These are phyloP conservation scores for Phasia obesa DNA, from an alignment of 2,888 invertebrate species.

Conservation along the genomic window DNA sequence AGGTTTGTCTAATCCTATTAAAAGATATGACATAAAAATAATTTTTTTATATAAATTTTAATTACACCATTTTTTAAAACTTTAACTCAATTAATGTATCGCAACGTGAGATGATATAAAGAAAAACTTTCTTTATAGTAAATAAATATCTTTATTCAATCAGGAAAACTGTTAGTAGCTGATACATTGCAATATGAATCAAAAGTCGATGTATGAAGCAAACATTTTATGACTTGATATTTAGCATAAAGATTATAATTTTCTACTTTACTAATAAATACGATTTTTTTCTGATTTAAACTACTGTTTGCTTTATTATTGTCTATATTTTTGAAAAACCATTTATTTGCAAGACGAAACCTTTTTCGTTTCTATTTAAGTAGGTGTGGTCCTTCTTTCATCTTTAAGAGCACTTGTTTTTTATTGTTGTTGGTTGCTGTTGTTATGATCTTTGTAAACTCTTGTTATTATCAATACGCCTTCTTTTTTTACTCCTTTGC, in stretches of 20 bases:
- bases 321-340: conserved; percentile 42
- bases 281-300: conserved; percentile 30
- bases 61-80: too few species aligned
- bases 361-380: conserved; percentile 42
- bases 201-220: conserved; percentile 1
- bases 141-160: not conserved
- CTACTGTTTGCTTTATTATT: conserved; percentile 59
- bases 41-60: too few species aligned
- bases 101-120: too few species aligned
- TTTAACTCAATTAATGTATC: too few species aligned
- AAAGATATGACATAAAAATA: too few species aligned
- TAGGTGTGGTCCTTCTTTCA: conserved; percentile 70
- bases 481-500: conserved; percentile 46
- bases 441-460: conserved; percentile 54
- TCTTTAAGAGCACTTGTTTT: conserved; percentile 69
- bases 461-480: conserved; percentile 65
- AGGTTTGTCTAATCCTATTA: too few species aligned
- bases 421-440: conserved; percentile 42
- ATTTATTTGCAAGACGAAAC: conserved; percentile 29
- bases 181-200: not conserved
- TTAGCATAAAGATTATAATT: conserved; percentile 62
- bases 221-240: conserved; percentile 35
- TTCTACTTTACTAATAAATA: conserved; percentile 31
- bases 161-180: not conserved
- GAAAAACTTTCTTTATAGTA: not conserved